Conservation (phyloP, 2,113 vertebrate genomes). For the Alethe castanea region DNA sequence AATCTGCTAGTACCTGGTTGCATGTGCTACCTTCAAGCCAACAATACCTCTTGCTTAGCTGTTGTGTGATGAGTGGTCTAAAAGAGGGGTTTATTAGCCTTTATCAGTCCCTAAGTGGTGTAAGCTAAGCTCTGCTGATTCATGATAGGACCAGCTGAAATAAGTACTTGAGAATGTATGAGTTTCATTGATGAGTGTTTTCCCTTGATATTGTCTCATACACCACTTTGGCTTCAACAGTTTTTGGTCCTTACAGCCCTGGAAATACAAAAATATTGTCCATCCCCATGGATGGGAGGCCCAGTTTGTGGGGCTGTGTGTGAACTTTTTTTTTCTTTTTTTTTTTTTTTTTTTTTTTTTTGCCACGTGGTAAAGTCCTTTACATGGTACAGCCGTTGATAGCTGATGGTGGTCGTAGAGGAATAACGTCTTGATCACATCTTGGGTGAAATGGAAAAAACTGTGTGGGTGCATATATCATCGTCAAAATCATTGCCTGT, state of each 20-base stretch:
- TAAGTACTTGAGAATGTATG: neutral
- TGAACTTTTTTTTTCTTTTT: neutral
- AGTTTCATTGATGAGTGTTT: neutral
- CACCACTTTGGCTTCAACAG: neutral
- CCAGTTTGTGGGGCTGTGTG: neutral
- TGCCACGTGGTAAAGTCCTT: neutral
- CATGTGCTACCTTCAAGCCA: neutral
- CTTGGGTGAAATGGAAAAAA: neutral
- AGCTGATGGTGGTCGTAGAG: neutral
- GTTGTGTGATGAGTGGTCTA: neutral
- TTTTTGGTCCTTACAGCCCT: neutral
- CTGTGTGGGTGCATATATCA: neutral
- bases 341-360: neutral
- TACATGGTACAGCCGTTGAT: fast-evolving
- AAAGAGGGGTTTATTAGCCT: neutral
- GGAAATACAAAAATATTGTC: neutral
- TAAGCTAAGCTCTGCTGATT: neutral
- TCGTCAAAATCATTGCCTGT: neutral
- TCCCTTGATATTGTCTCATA: neutral
- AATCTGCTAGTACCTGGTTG: neutral
- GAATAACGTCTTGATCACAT: neutral
- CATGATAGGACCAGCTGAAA: neutral
- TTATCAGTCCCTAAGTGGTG: neutral
- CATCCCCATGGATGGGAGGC: fast-evolving
- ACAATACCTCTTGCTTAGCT: fast-evolving